These are phyloP conservation scores for Trididemnum nubilum DNA, from an alignment of 23 tunicate species.

Conservation along the genomic window DNA sequence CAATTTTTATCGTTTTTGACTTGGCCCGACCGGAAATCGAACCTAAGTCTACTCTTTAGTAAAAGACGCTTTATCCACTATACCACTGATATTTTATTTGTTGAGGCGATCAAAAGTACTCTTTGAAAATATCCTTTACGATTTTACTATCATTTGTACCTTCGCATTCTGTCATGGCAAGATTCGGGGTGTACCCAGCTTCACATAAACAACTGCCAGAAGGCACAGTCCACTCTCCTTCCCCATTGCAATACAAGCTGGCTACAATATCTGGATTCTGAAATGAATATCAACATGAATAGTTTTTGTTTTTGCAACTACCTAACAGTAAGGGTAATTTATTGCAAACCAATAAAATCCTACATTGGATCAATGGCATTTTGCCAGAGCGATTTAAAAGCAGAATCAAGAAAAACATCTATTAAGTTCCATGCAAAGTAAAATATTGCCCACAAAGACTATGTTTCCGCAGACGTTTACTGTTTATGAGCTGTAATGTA, in stretches of 20 bases:
- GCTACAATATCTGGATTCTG: conserved; percentile 19
- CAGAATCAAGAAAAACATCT: too few relatives aligned
- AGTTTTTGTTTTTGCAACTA: too few relatives aligned
- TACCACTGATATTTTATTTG: not conserved
- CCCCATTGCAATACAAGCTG: conserved; percentile 77
- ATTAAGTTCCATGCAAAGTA: too few relatives aligned
- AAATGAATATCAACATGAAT: too few relatives aligned
- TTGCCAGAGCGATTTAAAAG: too few relatives aligned
- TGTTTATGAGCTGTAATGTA: too few relatives aligned
- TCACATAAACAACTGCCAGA: conserved; percentile 81
- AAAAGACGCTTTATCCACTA: not conserved
- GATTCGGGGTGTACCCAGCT: conserved; percentile 82
- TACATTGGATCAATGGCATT: too few relatives aligned
- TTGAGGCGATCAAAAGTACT: not conserved
- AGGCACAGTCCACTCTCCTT: conserved; percentile 93
- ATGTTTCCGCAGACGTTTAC: too few relatives aligned
- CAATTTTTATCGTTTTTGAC: not conserved
- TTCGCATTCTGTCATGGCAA: conserved; percentile 51
- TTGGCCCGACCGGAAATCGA: not conserved
- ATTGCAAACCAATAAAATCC: too few relatives aligned
- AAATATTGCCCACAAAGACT: too few relatives aligned
- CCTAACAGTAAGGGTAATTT: too few relatives aligned
- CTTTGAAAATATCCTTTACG: too few relatives aligned
- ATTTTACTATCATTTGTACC: conserved; percentile 33
- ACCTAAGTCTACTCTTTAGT: not conserved